These are phyloP conservation scores for Tichodroma muraria DNA, from an alignment of 2,113 vertebrate species.

Conservation along the genomic window DNA sequence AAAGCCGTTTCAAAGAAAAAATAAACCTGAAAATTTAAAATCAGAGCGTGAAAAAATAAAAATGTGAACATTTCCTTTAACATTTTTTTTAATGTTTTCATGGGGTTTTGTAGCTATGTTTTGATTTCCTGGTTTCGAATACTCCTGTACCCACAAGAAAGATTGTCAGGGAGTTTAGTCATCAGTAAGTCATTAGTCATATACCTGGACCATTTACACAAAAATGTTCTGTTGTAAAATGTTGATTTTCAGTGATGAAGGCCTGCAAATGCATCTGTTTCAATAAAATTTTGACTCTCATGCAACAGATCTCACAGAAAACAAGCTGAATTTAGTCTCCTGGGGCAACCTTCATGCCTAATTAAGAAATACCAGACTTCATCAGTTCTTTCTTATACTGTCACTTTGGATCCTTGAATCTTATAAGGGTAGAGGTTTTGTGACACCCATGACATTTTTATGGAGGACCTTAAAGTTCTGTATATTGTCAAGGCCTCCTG, in stretches of 20 bases:
- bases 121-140: not conserved
- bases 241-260: not conserved
- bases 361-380: not conserved
- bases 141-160: not conserved
- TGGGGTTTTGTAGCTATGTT: not conserved
- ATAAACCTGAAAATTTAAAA: not conserved
- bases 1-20: not conserved
- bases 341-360: not conserved
- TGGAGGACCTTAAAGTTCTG: not conserved
- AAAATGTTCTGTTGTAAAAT: not conserved
- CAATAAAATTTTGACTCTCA: not conserved
- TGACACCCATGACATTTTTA: not conserved
- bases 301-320: not conserved
- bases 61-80: not conserved
- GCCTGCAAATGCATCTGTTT: not conserved
- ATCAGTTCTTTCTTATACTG: not conserved
- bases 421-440: not conserved
- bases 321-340: not conserved
- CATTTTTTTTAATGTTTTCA: no score
- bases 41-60: not conserved
- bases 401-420: not conserved
- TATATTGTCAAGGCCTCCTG: not conserved
- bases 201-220: not conserved
- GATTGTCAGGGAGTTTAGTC: not conserved
- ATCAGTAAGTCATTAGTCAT: not conserved